Evolutionary conservation across 2,888 invertebrate species (phyloP).

Genomic region (Xylota sylvarum): DNA sequence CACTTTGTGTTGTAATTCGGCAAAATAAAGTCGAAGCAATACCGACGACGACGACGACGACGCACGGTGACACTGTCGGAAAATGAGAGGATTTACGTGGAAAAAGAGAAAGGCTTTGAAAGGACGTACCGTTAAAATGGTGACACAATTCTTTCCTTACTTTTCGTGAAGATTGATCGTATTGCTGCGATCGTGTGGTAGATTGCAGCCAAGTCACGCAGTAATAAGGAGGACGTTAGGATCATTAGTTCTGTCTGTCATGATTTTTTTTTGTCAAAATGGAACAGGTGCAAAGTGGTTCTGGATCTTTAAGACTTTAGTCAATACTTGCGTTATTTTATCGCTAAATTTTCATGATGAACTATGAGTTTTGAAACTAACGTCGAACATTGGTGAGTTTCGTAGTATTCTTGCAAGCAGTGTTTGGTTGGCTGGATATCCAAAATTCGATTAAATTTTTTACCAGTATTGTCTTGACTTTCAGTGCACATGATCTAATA

Average conservation of each 20-base stretch:
- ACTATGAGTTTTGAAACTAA: too few species aligned
- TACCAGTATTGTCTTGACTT: too few species aligned
- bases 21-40: conserved; percentile 13
- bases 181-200: conserved; percentile 8
- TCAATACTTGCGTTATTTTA: too few species aligned
- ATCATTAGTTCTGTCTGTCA: background rate
- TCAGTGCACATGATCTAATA: too few species aligned
- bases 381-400: too few species aligned
- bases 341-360: too few species aligned
- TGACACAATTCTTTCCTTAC: conserved; percentile 43
- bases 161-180: background rate
- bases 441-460: too few species aligned
- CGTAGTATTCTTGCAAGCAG: too few species aligned
- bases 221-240: background rate
- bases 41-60: background rate
- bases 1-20: conserved; percentile 50
- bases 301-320: too few species aligned
- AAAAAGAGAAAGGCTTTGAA: conserved; percentile 58
- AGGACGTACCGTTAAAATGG: conserved; percentile 56
- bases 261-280: background rate
- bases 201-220: background rate
- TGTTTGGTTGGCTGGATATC: too few species aligned
- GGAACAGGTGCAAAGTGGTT: background rate
- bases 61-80: background rate
- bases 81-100: conserved; percentile 29